These are phyloP conservation scores for Sphaerodactylus townsendi DNA, from an alignment of 2,113 vertebrate species.

Conservation along the genomic window DNA sequence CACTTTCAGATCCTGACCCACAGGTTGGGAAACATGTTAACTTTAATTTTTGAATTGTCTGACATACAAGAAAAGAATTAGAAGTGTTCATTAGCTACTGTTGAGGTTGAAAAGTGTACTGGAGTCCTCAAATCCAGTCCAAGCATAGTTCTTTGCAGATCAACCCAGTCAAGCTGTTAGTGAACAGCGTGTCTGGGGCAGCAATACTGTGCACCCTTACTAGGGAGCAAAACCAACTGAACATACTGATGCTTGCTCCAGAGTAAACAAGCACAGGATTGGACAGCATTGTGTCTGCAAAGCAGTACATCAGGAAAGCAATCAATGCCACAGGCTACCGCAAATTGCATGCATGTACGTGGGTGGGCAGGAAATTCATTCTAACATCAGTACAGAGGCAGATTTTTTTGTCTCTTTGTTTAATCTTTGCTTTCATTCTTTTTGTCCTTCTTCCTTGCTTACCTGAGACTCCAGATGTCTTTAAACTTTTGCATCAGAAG, in stretches of 20 bases:
- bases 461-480: constrained; percentile 34
- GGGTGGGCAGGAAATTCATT: not conserved
- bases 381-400: not conserved
- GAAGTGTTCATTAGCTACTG: too few relatives aligned
- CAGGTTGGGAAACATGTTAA: too few relatives aligned
- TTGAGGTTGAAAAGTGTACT: too few relatives aligned
- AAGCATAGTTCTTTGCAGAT: not conserved
- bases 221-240: not conserved
- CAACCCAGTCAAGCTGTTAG: not conserved
- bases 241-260: not conserved
- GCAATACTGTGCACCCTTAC: not conserved
- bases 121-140: not conserved
- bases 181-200: not conserved
- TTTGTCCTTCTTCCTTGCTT: not conserved
- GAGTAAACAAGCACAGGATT: not conserved
- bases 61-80: too few relatives aligned
- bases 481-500: constrained; percentile 41
- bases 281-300: not conserved
- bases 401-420: not conserved
- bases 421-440: not conserved
- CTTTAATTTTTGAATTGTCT: too few relatives aligned
- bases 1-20: too few relatives aligned
- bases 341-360: too few relatives aligned
- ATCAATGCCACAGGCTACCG: not conserved
- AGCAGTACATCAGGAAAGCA: not conserved